Evolutionary conservation across 2,113 vertebrate species (phyloP), one percentile per base, ranked within the genome.

Genomic region (Indri indri): DNA sequence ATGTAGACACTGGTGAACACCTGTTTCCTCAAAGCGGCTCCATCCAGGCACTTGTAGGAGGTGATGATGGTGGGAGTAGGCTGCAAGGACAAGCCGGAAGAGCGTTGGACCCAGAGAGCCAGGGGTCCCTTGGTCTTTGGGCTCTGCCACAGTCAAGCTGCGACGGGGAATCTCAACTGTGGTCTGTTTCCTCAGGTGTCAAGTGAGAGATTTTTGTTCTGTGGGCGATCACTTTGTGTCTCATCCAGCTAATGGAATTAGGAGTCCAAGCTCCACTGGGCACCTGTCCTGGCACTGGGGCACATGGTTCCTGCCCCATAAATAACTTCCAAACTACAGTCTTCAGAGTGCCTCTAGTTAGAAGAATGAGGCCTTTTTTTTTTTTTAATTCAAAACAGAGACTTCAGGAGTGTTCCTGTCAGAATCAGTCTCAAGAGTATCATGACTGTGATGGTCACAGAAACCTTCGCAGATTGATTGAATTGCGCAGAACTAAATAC

Each of bases 361-460:
- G 14, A 66, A 70, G 40, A 47, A 52, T 20, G 50, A 18, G 3
- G 9, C 9, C 63, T 73, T 63, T 90, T 34, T 10, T n/a, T 9
- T 32, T 50, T 76, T 61, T 9, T 8, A 37, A 87, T 71, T 27
- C 25, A 42, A 40, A 63, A 70, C 0, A 5, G 40, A 76, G 42
- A n/a, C 10, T 16, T n/a, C 23, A 18, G 32, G 16, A 68, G 9
- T 37, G 14, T 52, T 18, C 63, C 27, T 50, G 6, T 37, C 42
- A 66, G 42, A 82, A 47, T 54, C n/a, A 14, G 3, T 9, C 61
- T 20, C 27, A 9, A 52, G 50, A 8, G 25, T 25, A 6, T 11
- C 2, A n/a, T 71, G 23, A n/a, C 79, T 34, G 4, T 34, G 4
- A 11, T 34, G 59, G 12, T 7, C 5, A 1, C 34, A 7, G 3